Percentiles rank a stretch among this genome's conserved stretches.
These are phyloP conservation scores for Eucidaris tribuloides DNA, from an alignment of 35 echinoderm and acorn worm species.

Conservation along the genomic window DNA sequence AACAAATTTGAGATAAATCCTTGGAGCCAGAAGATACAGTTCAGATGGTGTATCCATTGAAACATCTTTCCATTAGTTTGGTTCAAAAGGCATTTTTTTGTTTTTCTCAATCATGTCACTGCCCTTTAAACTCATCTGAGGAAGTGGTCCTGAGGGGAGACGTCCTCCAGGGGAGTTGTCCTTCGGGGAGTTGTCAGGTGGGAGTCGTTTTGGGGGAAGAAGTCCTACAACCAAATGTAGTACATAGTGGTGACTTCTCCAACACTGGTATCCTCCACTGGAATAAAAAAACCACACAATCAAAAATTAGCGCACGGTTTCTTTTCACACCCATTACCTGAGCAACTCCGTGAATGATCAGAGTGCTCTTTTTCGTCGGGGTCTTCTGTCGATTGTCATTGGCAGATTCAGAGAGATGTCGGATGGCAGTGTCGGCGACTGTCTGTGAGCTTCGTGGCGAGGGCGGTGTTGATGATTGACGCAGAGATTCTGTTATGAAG, in stretches of 20 bases:
- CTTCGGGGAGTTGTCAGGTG: no score
- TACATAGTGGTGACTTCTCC: no score
- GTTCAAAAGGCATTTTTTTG: no score
- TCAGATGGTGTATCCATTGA: no score
- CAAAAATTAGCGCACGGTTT: not conserved
- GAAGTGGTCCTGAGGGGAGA: not conserved
- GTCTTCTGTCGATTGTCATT: slow-evolving; percentile 47
- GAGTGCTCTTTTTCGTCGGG: slow-evolving; percentile 83
- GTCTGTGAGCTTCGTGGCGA: not conserved
- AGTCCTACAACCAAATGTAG: not conserved
- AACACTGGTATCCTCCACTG: not conserved
- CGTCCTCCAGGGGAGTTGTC: no score
- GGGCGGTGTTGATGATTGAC: not conserved
- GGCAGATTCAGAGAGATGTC: slow-evolving; percentile 61
- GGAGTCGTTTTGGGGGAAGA: no score
- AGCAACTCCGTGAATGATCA: slow-evolving; percentile 79
- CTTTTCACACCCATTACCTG: slow-evolving; percentile 39
- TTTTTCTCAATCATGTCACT: no score
- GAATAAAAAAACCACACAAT: not conserved
- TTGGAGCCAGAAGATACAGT: no score
- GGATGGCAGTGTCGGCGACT: slow-evolving; percentile 74
- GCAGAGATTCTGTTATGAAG: not conserved
- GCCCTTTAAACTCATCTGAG: no score
- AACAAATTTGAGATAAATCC: no score
- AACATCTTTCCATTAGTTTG: not conserved